Percentiles rank a stretch among this genome's conserved stretches.
phyloP scores from a whole-genome alignment of 2,113 vertebrate genomes.

The Microcebus jonahi region DNA sequence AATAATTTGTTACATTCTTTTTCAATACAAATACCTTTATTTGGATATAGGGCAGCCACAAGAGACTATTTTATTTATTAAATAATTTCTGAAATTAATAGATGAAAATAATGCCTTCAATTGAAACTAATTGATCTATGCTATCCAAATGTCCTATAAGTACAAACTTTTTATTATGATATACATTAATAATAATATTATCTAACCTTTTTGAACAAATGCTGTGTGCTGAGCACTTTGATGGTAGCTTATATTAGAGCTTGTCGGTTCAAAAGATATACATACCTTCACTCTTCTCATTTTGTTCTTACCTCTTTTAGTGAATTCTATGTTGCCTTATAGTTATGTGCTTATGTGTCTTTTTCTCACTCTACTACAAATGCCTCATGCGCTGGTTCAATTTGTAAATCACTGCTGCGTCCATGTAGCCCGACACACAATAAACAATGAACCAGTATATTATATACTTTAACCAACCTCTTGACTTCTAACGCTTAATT shows the following conservation, averaged over 20 bases:
- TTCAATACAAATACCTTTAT: not conserved
- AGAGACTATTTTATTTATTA: not conserved
- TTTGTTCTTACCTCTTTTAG: not conserved
- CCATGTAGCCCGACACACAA: not conserved
- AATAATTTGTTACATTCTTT: not conserved
- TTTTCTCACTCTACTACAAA: not conserved
- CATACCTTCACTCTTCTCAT: not conserved
- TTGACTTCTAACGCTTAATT: conserved; percentile 24
- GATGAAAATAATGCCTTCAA: not conserved
- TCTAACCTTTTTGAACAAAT: not conserved
- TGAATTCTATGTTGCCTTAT: not conserved
- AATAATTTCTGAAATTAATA: not conserved
- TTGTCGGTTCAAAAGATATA: not conserved
- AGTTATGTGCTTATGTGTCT: not conserved
- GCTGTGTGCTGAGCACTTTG: not conserved
- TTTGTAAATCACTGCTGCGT: not conserved
- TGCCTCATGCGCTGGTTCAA: not conserved
- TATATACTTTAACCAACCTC: conserved; percentile 16
- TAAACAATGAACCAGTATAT: not conserved
- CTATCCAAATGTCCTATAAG: not conserved
- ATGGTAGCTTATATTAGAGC: not conserved
- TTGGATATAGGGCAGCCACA: not conserved
- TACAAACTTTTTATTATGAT: not conserved
- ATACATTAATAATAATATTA: not conserved
- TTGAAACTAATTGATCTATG: not conserved